Base-by-base conservation (phyloP, 1,140 invertebrate genomes). In the Ceratosolen solmsi region DNA sequence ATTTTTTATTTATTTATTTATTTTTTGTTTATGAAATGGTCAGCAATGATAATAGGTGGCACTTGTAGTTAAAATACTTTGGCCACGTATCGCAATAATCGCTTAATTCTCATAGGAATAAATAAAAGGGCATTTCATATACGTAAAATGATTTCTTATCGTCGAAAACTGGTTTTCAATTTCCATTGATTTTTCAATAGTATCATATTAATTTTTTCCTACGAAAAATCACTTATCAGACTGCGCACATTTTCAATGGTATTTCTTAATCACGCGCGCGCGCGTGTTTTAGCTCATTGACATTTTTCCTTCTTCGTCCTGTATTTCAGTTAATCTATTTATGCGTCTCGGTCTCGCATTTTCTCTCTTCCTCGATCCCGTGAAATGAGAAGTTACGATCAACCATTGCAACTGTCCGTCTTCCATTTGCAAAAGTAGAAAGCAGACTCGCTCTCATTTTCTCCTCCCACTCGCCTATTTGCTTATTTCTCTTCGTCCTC, bases 331-430 rank as follows among this genome's bases (percentile, higher is more conserved):
- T 72, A n/a, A 30, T 75, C 58, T 70, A 80, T 80, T 72, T 73
- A 58, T 58, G n/a, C 20, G 33, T 60, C 17, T 7, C 70, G 5
- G 20, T 58, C 30, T 58, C 65, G 74, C 65, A 77, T 71, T 38
- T 77, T 80, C 84, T 75, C 79, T 80, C 72, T 60, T 84, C 13
- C 30, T 71, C 51, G 84, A 68, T 86, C 88, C 84, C 85, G 68
- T 46, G 79, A 85, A 86, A 85, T 74, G 77, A 68, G 82, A 88
- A 89, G 86, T 89, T 90, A 86, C 83, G 82, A 82, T 84, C 86
- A 87, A 73, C 84, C 84, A 87, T 86, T 84, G 85, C 79, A 85
- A 78, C 84, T 85, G 85, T 86, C 80, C 83, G 82, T 84, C 85
- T 87, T 84, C 84, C 79, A 85, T 88, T 87, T 85, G 80, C 74